phyloP scores from a whole-genome alignment of 2,888 invertebrate species.

The Ecliptopera silaceata region DNA sequence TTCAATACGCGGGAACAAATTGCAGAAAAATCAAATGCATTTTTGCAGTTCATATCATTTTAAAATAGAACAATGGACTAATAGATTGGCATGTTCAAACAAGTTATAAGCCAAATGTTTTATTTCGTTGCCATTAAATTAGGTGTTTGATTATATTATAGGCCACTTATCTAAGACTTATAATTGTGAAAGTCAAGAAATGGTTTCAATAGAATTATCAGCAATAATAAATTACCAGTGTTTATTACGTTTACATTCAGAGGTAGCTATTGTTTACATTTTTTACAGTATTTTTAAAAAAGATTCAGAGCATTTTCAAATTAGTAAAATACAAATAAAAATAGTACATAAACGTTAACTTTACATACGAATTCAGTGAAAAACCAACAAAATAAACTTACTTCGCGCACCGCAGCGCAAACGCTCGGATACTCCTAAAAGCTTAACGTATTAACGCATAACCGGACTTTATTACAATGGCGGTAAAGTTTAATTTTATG shows the following conservation, averaged over 20 bases:
- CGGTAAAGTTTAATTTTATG: constrained; percentile 42
- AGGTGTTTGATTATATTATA: too few species aligned
- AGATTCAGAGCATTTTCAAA: too few species aligned
- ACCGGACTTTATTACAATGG: constrained; percentile 28
- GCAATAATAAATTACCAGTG: too few species aligned
- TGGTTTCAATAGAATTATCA: too few species aligned
- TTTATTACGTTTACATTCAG: too few species aligned
- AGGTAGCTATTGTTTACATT: too few species aligned
- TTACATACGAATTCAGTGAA: constrained; percentile 9
- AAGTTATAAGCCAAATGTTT: constrained; percentile 5
- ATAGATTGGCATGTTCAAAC: background rate
- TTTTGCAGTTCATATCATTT: constrained; percentile 3
- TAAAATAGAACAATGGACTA: background rate
- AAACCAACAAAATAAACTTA: constrained; percentile 24
- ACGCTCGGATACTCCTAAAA: constrained; percentile 26
- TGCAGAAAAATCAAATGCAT: background rate
- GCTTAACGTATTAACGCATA: constrained; percentile 32
- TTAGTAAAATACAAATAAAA: too few species aligned
- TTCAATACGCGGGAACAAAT: background rate
- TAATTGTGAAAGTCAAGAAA: too few species aligned
- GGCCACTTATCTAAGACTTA: too few species aligned
- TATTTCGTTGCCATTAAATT: constrained; percentile 25
- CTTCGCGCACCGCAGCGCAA: constrained; percentile 24
- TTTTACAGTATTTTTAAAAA: too few species aligned
- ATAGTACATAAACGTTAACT: constrained; percentile 6